Conservation (phyloP, 2,888 invertebrate genomes). For the Heliconius sara region DNA sequence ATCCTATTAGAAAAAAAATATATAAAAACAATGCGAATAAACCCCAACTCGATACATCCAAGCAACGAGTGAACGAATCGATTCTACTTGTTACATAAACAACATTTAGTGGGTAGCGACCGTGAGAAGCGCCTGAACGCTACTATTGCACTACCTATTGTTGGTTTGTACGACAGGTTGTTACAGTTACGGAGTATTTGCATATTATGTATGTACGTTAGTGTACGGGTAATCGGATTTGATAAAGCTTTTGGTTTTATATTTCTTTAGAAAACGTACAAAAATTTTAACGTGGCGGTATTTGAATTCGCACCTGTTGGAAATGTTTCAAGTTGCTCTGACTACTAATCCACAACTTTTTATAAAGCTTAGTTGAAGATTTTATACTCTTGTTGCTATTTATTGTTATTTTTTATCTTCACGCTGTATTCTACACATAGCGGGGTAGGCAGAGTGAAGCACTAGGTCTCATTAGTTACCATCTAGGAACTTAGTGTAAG, state of each 20-base stretch:
- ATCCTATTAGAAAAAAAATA: neutral
- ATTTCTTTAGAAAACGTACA: neutral
- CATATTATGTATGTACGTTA: neutral
- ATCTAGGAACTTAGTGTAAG: neutral
- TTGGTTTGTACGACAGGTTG: conserved; percentile 34
- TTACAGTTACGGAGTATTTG: conserved; percentile 38
- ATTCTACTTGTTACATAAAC: conserved; percentile 54
- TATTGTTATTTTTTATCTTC: neutral
- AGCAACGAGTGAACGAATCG: conserved; percentile 48
- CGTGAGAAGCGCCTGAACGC: conserved; percentile 55
- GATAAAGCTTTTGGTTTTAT: neutral
- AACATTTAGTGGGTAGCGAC: conserved; percentile 55
- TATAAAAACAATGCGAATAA: conserved; percentile 29
- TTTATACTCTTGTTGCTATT: neutral
- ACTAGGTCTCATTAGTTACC: neutral
- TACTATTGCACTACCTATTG: conserved; percentile 47
- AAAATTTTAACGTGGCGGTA: neutral
- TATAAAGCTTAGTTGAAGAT: neutral
- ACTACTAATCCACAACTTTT: neutral
- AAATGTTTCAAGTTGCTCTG: neutral
- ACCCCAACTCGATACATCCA: conserved; percentile 36
- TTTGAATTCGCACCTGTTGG: neutral
- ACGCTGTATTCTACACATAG: neutral
- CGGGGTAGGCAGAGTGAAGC: neutral
- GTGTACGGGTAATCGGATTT: neutral